Conservation (phyloP, 1,140 invertebrate genomes). For the Diabrotica virgifera region DNA sequence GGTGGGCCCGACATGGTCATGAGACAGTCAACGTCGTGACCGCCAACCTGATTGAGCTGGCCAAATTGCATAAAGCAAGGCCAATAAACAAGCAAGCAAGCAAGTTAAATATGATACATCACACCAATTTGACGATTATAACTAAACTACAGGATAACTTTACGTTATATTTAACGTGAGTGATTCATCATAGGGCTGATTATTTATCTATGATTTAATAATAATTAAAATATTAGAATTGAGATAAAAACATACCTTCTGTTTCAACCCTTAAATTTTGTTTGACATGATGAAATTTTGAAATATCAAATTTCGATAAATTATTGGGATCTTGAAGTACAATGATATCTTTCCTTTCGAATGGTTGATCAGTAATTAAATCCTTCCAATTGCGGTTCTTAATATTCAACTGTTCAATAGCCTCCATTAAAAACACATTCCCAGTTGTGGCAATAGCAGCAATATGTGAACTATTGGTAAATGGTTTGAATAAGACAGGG, state of each 20-base stretch:
- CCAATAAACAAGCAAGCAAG: no score
- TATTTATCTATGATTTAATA: no score
- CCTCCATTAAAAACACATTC: slow-evolving; percentile 96
- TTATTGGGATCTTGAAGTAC: slow-evolving; percentile 91
- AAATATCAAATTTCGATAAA: slow-evolving; percentile 93
- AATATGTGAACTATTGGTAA: slow-evolving; percentile 95
- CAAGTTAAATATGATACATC: no score
- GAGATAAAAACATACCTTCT: slow-evolving; percentile 60
- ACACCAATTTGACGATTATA: no score
- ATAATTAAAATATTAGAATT: no score
- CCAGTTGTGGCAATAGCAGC: slow-evolving; percentile 88
- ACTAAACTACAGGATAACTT: no score
- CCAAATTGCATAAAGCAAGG: no score
- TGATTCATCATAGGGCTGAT: no score
- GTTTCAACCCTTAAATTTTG: slow-evolving; percentile 87
- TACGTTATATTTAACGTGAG: no score
- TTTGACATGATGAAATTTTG: slow-evolving; percentile 93
- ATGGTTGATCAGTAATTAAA: slow-evolving; percentile 86
- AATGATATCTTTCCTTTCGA: slow-evolving; percentile 89
- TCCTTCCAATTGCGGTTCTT: slow-evolving; percentile 95
- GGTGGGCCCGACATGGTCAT: no score
- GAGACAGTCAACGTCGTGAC: no score
- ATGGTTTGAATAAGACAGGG: slow-evolving; percentile 91
- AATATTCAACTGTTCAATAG: slow-evolving; percentile 94
- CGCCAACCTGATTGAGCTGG: no score